Conservation (phyloP, 2,888 invertebrate species). For the Barypeithes pellucidus region DNA sequence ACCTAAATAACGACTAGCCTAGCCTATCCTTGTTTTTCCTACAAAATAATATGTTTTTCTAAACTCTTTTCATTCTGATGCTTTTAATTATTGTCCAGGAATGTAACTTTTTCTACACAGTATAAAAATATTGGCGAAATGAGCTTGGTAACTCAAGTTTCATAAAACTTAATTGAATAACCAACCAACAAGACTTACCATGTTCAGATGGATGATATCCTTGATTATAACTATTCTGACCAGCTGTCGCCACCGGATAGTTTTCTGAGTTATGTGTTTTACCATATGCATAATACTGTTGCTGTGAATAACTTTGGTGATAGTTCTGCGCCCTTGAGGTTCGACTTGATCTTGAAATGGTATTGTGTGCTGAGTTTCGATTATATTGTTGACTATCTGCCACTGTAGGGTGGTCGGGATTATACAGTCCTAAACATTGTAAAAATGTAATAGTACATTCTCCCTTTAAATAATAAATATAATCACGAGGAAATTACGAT, state of each 20-base stretch:
- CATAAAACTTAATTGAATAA: no score
- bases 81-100: no score
- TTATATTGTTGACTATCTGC: conserved; percentile 65
- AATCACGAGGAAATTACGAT: no score
- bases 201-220: conserved; percentile 61
- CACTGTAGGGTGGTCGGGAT: conserved; percentile 67
- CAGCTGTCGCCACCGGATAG: conserved; percentile 61
- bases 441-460: no score
- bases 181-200: conserved; percentile 22
- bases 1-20: no score
- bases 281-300: conserved; percentile 72
- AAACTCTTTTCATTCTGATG: no score
- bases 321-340: conserved; percentile 36
- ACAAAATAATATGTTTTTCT: no score
- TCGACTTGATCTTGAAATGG: conserved; percentile 48
- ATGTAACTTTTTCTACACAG: no score
- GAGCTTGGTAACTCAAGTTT: no score
- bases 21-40: no score
- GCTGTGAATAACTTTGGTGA: conserved; percentile 48
- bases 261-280: conserved; percentile 69
- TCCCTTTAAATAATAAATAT: no score
- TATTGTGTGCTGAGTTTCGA: conserved; percentile 63
- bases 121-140: no score
- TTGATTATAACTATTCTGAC: conserved; percentile 65
- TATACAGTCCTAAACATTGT: conserved; percentile 66